Evolutionary conservation across 2,888 invertebrate genomes (phyloP).

Genomic region (Electrophaes corylata): DNA sequence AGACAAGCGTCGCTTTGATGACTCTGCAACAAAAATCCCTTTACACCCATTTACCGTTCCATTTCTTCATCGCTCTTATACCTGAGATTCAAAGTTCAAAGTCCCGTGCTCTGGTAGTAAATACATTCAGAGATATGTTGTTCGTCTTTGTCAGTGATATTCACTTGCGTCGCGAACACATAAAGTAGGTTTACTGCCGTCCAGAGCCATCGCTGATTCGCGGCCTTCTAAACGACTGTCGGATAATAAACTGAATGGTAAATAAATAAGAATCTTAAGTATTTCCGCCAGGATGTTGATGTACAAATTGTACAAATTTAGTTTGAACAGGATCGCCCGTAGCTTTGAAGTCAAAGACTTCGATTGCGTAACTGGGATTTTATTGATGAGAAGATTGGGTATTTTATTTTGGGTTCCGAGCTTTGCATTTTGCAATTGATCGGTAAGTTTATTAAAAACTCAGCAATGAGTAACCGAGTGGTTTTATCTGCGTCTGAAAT

Average conservation of each 20-base stretch:
- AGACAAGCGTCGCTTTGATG: slow-evolving; percentile 35
- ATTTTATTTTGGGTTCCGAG: neutral
- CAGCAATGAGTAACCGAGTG: too few species aligned
- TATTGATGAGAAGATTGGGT: slow-evolving; percentile 13
- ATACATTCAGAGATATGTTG: slow-evolving; percentile 26
- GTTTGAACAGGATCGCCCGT: slow-evolving; percentile 16
- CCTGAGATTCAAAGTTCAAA: slow-evolving; percentile 33
- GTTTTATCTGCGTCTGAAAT: too few species aligned
- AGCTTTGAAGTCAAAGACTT: slow-evolving; percentile 18
- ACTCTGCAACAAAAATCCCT: slow-evolving; percentile 33
- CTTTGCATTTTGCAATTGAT: slow-evolving; percentile 5
- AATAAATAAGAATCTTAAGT: slow-evolving; percentile 46
- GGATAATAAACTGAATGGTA: slow-evolving; percentile 49
- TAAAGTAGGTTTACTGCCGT: slow-evolving; percentile 49
- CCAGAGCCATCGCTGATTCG: slow-evolving; percentile 26
- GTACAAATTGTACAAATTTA: slow-evolving; percentile 13
- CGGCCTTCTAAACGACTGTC: slow-evolving; percentile 48
- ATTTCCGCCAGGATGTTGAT: slow-evolving; percentile 1
- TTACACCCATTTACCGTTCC: slow-evolving; percentile 16
- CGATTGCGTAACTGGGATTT: slow-evolving; percentile 8
- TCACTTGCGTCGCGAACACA: slow-evolving; percentile 45
- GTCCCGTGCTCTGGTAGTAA: slow-evolving; percentile 11
- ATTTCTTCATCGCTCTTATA: slow-evolving; percentile 20
- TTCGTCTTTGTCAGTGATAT: slow-evolving; percentile 43
- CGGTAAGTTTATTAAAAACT: neutral